A percentile compares a stretch with the other conserved stretches of the same genome.
Evolutionary conservation across 1,140 invertebrate genomes (phyloP).

Genomic region (Triops cancriformis): DNA sequence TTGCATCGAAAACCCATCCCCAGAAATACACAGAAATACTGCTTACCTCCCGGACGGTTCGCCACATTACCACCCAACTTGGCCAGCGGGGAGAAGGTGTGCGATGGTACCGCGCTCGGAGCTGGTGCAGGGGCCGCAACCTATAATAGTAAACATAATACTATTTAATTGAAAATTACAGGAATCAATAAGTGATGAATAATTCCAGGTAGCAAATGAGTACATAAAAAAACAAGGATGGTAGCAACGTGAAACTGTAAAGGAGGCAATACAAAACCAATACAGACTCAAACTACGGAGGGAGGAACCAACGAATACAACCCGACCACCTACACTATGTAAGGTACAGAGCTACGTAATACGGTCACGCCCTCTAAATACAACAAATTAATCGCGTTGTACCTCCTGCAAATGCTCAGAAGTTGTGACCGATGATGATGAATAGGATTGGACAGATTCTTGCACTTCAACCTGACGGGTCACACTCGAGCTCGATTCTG

Average conservation of each 20-base stretch:
- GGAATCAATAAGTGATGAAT: neutral
- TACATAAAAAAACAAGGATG: neutral
- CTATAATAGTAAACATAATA: neutral
- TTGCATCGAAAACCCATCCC: neutral
- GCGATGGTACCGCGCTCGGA: conserved; percentile 17
- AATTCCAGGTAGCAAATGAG: neutral
- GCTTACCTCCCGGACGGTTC: conserved; percentile 8
- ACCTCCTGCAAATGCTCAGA: neutral
- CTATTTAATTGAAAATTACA: neutral
- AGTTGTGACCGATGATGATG: conserved; percentile 13
- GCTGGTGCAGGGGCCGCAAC: conserved; percentile 26
- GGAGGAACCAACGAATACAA: neutral
- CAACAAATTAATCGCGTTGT: neutral
- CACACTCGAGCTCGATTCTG: conserved; percentile 1
- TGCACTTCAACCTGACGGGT: conserved; percentile 4
- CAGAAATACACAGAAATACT: neutral
- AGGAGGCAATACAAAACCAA: neutral
- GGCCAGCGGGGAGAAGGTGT: conserved; percentile 19
- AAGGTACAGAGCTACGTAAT: neutral
- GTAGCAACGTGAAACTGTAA: too few relatives aligned
- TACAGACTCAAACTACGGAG: neutral
- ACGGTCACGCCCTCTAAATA: neutral
- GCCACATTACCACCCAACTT: neutral
- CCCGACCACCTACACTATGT: neutral
- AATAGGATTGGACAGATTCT: neutral